Base-by-base conservation (phyloP, 2,888 invertebrate species). In the Cerceris rybyensis region DNA sequence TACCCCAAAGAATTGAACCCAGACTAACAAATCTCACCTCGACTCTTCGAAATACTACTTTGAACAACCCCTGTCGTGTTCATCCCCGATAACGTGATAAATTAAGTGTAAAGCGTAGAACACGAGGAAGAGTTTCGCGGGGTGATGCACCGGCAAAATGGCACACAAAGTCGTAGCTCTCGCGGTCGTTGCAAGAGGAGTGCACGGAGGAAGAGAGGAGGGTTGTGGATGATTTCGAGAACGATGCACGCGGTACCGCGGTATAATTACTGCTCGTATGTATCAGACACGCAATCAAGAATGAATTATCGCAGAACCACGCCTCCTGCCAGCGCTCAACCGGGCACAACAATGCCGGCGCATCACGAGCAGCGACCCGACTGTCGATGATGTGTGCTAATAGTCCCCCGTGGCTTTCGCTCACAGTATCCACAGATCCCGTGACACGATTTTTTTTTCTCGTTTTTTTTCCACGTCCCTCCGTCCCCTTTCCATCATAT, bases 281-380 rank as follows among this genome's bases (percentile, higher is more conserved):
- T 91, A 92, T 91, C 92, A 89, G 91, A 92, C 92, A 92, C 90
- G 92, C 90, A 91, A 92, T 92, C 91, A 91, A 89, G 91, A 91
- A 90, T 92, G 91, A 92, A 91, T 92, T 92, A 92, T 91, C 89
- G 90, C 85, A 82, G 81, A 81, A 86, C 88, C 90, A 89, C 88
- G 88, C 90, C 90, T 88, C 87, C 88, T 88, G 84, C 90, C 89
- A 86, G 82, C 86, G 86, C 74, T 87, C 84, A 77, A 78, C 83
- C 82, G 79, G 75, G 80, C 80, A 84, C 88, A 88, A 91, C 91
- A 91, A 92, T 89, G 87, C 89, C 82, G 86, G 84, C 88, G 90
- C 91, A 92, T 92, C 92, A 91, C 87, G 84, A 88, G 88, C 92
- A 92, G 91, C 87, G 86, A 84, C 86, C 87, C 86, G 86, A 88